These are phyloP conservation scores for Aplochiton taeniatus DNA, from an alignment of 2,797 vertebrate species.

Conservation along the genomic window DNA sequence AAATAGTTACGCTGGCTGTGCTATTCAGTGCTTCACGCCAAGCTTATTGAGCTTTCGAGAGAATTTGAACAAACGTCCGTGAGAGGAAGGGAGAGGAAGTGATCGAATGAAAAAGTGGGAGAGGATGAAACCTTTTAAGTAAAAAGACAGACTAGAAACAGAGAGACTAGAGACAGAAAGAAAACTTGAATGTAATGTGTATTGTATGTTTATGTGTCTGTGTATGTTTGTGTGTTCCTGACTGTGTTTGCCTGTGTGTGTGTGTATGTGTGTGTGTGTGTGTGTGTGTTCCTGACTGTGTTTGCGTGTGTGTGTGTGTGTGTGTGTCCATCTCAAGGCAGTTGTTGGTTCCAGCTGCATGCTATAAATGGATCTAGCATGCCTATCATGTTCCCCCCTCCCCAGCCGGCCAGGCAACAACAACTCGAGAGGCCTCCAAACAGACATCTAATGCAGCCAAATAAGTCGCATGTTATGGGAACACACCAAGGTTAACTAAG, in stretches of 20 bases:
- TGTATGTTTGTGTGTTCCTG: neutral
- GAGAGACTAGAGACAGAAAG: neutral
- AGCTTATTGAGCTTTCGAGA: no score
- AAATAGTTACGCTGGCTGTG: no score
- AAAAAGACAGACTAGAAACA: neutral
- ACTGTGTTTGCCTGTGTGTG: no score
- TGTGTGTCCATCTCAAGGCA: no score
- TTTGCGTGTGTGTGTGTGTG: no score
- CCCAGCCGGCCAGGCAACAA: constrained; percentile 35
- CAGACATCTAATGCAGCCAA: constrained; percentile 21
- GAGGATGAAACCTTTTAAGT: neutral
- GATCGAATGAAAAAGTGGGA: neutral
- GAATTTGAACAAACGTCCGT: neutral
- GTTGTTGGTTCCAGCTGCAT: no score
- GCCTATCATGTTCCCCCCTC: constrained; percentile 46
- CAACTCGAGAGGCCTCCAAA: constrained; percentile 4
- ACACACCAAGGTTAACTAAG: constrained; percentile 66
- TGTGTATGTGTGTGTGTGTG: no score
- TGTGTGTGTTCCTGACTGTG: no score
- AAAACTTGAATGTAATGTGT: neutral
- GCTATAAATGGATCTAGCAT: constrained; percentile 19
- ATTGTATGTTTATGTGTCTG: neutral
- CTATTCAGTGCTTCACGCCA: no score
- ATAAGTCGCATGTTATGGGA: constrained; percentile 61
- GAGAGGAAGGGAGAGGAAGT: neutral